A percentile compares a stretch with the other conserved stretches of the same genome.
Evolutionary conservation across 1,140 invertebrate genomes (phyloP).

Genomic region (Mya arenaria): DNA sequence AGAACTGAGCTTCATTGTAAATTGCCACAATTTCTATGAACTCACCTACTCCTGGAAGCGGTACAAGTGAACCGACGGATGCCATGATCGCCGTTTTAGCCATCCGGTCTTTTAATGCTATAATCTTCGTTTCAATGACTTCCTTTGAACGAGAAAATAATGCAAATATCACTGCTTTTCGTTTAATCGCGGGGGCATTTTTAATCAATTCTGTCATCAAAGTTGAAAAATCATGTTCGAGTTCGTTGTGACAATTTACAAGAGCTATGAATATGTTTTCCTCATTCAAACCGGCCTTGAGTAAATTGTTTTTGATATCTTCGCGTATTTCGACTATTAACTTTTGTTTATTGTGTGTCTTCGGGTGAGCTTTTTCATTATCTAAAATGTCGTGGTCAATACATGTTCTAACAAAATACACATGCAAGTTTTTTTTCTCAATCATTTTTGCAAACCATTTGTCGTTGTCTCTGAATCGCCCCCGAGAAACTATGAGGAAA

Average conservation of each 20-base stretch:
- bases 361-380: background rate
- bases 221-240: background rate
- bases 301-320: background rate
- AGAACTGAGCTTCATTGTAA: background rate
- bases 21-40: background rate
- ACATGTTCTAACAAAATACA: background rate
- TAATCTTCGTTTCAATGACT: background rate
- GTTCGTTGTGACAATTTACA: background rate
- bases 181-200: background rate
- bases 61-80: background rate
- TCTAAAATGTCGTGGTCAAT: background rate
- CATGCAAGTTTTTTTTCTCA: background rate
- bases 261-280: background rate
- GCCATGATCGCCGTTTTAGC: background rate
- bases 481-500: background rate
- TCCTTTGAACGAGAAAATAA: background rate
- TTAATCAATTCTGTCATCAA: background rate
- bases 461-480: constrained; percentile 1
- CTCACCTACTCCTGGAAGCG: background rate
- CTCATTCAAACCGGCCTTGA: background rate
- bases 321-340: background rate
- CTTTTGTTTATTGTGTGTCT: background rate
- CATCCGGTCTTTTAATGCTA: background rate
- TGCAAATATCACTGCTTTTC: background rate
- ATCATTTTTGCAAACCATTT: background rate